A percentile compares a stretch with the other conserved stretches of the same genome.
phyloP scores from a whole-genome alignment of 2,797 vertebrate species.

The Argya squamiceps region DNA sequence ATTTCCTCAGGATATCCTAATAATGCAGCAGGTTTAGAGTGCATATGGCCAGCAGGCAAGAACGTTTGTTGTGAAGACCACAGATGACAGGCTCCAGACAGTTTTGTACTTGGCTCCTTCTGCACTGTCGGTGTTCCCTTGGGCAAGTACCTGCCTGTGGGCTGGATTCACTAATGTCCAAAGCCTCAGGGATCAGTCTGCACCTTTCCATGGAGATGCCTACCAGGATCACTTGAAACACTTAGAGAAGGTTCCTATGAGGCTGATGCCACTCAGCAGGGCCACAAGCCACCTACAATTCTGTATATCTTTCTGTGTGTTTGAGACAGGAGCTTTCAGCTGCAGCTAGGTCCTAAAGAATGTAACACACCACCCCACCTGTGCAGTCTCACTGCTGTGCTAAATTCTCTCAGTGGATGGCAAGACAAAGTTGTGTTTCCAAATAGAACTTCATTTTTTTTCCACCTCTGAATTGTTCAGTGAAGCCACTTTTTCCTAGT shows the following conservation, averaged over 20 bases:
- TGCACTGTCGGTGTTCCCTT: accelerated
- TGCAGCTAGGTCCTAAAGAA: not conserved
- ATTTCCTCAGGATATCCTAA: not conserved
- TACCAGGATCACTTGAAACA: not conserved
- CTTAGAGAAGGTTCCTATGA: not conserved
- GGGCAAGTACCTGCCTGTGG: not conserved
- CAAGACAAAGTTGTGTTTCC: not conserved
- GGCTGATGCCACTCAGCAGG: not conserved
- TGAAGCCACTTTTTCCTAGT: not conserved
- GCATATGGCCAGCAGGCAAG: not conserved
- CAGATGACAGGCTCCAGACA: not conserved
- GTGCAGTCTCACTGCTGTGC: not conserved
- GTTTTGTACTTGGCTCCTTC: not conserved
- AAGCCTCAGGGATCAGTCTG: not conserved
- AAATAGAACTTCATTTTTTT: not conserved
- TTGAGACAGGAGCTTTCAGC: not conserved
- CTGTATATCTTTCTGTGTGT: not conserved
- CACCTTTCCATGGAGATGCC: not conserved
- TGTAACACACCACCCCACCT: not conserved
- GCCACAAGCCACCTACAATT: not conserved
- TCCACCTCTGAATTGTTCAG: not conserved
- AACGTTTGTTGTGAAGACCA: not conserved
- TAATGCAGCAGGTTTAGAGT: not conserved
- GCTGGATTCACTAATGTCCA: not conserved
- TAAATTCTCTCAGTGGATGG: not conserved